phyloP scores from a whole-genome alignment of 1,140 invertebrate species.

The Catajapyx aquilonaris region DNA sequence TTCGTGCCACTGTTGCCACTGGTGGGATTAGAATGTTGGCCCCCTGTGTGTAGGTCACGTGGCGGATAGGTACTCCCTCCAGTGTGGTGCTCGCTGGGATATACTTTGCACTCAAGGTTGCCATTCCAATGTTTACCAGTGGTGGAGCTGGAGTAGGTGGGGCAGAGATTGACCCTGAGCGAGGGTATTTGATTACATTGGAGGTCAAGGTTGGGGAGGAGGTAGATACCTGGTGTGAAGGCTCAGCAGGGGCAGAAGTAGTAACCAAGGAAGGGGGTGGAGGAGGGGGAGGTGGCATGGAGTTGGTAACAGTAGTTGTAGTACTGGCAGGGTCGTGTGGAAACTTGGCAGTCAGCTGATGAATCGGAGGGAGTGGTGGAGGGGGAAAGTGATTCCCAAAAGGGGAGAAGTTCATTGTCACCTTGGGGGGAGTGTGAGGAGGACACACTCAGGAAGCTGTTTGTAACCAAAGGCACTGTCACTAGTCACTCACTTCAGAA shows the following conservation, averaged over 20 bases:
- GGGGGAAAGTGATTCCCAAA: constrained; percentile 40
- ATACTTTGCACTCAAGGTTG: background rate
- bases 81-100: background rate
- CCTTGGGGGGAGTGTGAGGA: too few relatives aligned
- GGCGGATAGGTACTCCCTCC: background rate
- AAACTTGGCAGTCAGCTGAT: constrained; percentile 21
- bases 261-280: background rate
- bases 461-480: too few relatives aligned
- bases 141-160: too few relatives aligned
- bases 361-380: constrained; percentile 34
- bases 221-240: too few relatives aligned
- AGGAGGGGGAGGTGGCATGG: constrained; percentile 6
- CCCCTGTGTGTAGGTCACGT: constrained; percentile 2
- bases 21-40: background rate
- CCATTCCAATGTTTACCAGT: background rate
- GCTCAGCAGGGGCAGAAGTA: too few relatives aligned
- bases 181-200: too few relatives aligned
- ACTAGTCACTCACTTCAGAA: too few relatives aligned
- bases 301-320: background rate
- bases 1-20: background rate
- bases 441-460: too few relatives aligned
- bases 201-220: too few relatives aligned
- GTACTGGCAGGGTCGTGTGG: constrained; percentile 8
- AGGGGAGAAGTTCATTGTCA: constrained; percentile 41
- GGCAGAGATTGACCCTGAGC: too few relatives aligned